Evolutionary conservation across 2,888 invertebrate species (phyloP).

Genomic region (Bellardia bayeri): DNA sequence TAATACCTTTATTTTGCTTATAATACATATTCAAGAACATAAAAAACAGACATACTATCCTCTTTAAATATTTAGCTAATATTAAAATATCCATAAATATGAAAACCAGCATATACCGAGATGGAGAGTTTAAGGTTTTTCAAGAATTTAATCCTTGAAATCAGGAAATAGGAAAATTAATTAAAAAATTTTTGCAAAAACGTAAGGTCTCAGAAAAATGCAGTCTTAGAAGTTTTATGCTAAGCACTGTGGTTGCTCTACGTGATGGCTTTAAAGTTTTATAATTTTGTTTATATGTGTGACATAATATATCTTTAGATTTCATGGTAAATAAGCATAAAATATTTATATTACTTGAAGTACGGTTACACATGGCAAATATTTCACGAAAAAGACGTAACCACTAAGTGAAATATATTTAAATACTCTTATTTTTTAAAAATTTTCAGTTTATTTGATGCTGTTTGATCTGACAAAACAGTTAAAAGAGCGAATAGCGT

Average conservation of each 20-base stretch:
- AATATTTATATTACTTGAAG: constrained; percentile 53
- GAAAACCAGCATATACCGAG: background rate
- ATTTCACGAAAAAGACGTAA: too few relatives aligned
- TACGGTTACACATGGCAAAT: constrained; percentile 17
- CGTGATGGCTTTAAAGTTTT: background rate
- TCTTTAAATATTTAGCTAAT: constrained; percentile 14
- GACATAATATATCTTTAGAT: constrained; percentile 18
- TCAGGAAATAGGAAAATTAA: constrained; percentile 1
- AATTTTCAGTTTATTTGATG: too few relatives aligned
- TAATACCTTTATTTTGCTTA: constrained; percentile 16
- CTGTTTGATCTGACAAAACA: too few relatives aligned
- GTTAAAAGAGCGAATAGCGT: too few relatives aligned
- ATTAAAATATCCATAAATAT: background rate
- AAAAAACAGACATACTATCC: background rate
- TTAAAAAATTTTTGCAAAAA: constrained; percentile 33
- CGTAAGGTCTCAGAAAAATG: background rate
- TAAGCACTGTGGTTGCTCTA: background rate
- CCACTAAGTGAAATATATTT: too few relatives aligned
- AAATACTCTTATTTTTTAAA: too few relatives aligned
- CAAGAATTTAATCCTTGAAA: constrained; percentile 15
- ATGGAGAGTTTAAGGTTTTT: constrained; percentile 4
- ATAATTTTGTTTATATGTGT: background rate
- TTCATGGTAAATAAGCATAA: constrained; percentile 54
- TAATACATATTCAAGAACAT: background rate
- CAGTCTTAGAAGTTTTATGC: background rate